Evolutionary conservation across 2,797 vertebrate species (phyloP).

Genomic region (Pteropus rufus): DNA sequence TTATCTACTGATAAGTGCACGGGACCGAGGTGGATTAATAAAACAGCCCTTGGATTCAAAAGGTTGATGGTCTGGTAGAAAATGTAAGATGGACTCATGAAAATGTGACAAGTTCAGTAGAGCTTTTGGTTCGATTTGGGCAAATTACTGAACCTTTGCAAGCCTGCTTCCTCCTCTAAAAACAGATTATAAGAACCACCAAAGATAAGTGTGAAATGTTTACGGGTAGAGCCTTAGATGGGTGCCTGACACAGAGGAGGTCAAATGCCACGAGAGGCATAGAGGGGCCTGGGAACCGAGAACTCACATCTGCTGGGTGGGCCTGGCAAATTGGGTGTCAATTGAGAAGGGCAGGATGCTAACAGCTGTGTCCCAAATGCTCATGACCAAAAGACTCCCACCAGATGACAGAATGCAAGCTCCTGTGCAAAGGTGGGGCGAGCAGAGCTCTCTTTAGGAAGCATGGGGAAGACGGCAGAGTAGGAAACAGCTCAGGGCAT

Average conservation of each 20-base stretch:
- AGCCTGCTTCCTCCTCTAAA: neutral
- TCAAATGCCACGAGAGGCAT: neutral
- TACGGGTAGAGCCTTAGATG: neutral
- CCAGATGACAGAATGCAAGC: neutral
- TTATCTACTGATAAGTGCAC: neutral
- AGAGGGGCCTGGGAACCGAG: neutral
- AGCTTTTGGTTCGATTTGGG: neutral
- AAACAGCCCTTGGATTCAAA: neutral
- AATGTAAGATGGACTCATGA: neutral
- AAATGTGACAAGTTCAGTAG: neutral
- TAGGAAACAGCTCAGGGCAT: neutral
- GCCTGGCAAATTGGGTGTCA: neutral
- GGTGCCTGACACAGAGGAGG: neutral
- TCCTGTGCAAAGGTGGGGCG: neutral
- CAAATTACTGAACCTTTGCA: neutral
- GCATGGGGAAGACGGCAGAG: neutral
- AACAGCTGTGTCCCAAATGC: neutral
- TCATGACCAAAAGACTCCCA: neutral
- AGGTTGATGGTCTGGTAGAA: neutral
- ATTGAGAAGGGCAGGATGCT: neutral
- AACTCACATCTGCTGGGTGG: neutral
- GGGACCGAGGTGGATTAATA: neutral
- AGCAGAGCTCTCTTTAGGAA: neutral
- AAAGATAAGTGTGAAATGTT: neutral
- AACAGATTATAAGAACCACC: neutral